Base-by-base conservation (phyloP, 2,888 invertebrate species). In the Ormyrus nitidulus region DNA sequence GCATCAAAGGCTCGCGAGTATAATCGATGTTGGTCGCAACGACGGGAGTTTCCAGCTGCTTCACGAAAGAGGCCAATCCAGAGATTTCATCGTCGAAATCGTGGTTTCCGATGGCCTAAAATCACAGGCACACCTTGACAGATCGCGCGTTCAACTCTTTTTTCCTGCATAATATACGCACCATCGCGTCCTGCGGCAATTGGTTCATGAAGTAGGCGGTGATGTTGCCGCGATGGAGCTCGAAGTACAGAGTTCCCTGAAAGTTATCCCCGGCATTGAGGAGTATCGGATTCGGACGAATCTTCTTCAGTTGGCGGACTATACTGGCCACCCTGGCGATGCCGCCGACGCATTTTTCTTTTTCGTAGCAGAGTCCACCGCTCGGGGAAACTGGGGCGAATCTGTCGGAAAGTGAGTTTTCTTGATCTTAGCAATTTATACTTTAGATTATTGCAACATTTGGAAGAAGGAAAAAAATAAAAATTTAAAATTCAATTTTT, bases 211-310 rank as follows among this genome's bases (percentile, higher is more conserved):
- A 95, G 85, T 94, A 88, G 72, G 94, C 93, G 0, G 95, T 95
- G 0, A 95, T 93, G 83, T 94, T 94, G 94, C 95, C 95, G 84
- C 93, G 93, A n/a, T 94, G 92, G 6, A 95, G 86, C 19, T 94
- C 94, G 86, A 96, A 96, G 95, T 96, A 97, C n/a, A 96, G 92
- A 0, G 96, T 96, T 0, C 97, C 97, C 88, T 96, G 96, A 88
- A 94, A 97, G 87, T 95, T 95, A 89, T 97, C 97, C 0, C 97
- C 97, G 0, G 95, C 96, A 87, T 96, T 96, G 76, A 97, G 90
- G 54, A 96, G 93, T 34, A 97, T 89, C 0, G 94, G 92, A 81
- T 95, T 91, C 1, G 91, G 86, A 82, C 93, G 92, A 44, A 89
- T 88, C 8, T 91, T 91, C 34, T 94, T 92, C 6, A 89, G 80